phyloP scores from a whole-genome alignment of 2,888 invertebrate genomes.

The Ennomos erosarius region DNA sequence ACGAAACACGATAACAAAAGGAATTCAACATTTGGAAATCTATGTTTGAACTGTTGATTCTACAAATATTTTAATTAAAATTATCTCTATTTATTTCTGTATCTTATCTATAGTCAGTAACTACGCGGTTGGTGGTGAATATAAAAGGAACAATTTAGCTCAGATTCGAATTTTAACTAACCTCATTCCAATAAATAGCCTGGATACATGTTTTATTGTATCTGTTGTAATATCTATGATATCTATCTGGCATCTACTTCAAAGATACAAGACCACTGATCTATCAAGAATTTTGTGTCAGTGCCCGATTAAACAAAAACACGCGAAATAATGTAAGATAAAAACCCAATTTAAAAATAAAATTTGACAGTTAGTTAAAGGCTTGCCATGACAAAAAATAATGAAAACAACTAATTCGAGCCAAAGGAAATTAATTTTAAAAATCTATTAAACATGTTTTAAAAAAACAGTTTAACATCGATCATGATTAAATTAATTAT shows the following conservation, averaged over 20 bases:
- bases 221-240: too few species aligned
- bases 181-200: slow-evolving; percentile 16
- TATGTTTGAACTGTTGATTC: slow-evolving; percentile 29
- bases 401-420: too few species aligned
- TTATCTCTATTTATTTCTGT: slow-evolving; percentile 32
- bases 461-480: neutral
- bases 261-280: slow-evolving; percentile 4
- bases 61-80: slow-evolving; percentile 43
- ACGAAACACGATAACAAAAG: slow-evolving; percentile 64
- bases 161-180: slow-evolving; percentile 26
- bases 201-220: too few species aligned
- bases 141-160: slow-evolving; percentile 13
- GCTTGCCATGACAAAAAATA: too few species aligned
- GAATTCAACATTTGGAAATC: slow-evolving; percentile 78
- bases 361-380: neutral
- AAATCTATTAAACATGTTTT: too few species aligned
- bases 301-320: slow-evolving; percentile 6
- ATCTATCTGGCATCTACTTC: neutral
- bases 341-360: slow-evolving; percentile 2
- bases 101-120: slow-evolving; percentile 48
- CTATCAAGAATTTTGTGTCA: slow-evolving; percentile 7
- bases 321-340: neutral
- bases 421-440: too few species aligned
- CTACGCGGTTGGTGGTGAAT: slow-evolving; percentile 11
- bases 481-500: neutral